Conservation (phyloP, 2,797 vertebrate species). For the Thripadectes ignobilis region DNA sequence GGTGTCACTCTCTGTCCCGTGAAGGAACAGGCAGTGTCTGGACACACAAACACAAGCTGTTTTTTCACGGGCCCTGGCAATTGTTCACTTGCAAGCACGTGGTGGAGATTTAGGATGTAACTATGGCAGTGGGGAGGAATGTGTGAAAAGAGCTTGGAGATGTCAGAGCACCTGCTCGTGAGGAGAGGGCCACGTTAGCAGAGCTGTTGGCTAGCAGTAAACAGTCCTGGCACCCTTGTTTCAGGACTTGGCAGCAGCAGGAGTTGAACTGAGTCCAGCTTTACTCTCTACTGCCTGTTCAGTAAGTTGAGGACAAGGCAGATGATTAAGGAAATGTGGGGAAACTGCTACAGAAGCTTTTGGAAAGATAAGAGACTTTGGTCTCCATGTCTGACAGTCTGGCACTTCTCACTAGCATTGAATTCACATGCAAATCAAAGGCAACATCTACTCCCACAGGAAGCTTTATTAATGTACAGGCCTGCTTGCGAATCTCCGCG, state of each 20-base stretch:
- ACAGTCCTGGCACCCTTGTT: slow-evolving; percentile 68
- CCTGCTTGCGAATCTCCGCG: slow-evolving; percentile 41
- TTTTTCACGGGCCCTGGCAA: neutral
- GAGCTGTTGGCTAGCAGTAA: slow-evolving; percentile 64
- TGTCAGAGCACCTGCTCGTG: slow-evolving; percentile 45
- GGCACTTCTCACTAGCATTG: slow-evolving; percentile 69
- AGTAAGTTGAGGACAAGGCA: slow-evolving; percentile 72
- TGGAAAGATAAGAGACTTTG: slow-evolving; percentile 71
- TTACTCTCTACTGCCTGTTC: slow-evolving; percentile 65
- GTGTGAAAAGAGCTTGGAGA: slow-evolving; percentile 53
- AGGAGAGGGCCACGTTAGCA: slow-evolving; percentile 41
- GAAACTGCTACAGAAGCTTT: slow-evolving; percentile 70
- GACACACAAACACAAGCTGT: accelerated
- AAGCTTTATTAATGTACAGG: slow-evolving; percentile 65
- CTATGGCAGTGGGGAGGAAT: neutral
- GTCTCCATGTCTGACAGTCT: slow-evolving; percentile 70
- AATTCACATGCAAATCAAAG: slow-evolving; percentile 72
- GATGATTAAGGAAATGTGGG: slow-evolving; percentile 71
- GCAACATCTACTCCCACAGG: slow-evolving; percentile 67
- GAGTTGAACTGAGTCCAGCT: slow-evolving; percentile 56
- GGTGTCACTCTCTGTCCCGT: neutral
- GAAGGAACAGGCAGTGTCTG: neutral
- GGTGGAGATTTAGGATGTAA: neutral
- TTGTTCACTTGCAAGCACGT: slow-evolving; percentile 1
- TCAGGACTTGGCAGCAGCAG: slow-evolving; percentile 64